A percentile compares a stretch with the other conserved stretches of the same genome.
Conservation (phyloP, 2,797 vertebrate species). For the Thripadectes ignobilis region DNA sequence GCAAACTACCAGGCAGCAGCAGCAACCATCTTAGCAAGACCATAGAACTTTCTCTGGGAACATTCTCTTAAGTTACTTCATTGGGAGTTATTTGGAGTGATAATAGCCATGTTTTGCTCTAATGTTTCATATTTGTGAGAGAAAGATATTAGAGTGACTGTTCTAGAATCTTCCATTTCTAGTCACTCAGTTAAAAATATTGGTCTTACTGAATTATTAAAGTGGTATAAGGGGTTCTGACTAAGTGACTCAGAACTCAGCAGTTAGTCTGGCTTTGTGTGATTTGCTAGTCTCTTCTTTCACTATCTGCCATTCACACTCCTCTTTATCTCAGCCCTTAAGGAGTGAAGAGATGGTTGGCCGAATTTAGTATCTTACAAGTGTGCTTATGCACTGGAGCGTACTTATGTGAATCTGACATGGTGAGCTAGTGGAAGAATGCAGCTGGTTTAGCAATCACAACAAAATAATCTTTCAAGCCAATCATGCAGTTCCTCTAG, state of each 20-base stretch:
- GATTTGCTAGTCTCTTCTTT: not conserved
- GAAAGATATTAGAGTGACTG: not conserved
- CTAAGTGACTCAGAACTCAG: not conserved
- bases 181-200: not conserved
- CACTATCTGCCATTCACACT: not conserved
- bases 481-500: not conserved
- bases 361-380: not conserved
- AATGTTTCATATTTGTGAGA: not conserved
- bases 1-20: not conserved
- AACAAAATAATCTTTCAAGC: conserved; percentile 48
- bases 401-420: conserved; percentile 18
- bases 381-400: conserved; percentile 2
- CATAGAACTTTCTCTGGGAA: not conserved
- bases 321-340: not conserved
- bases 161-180: not conserved
- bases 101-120: not conserved
- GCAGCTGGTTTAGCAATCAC: conserved; percentile 27
- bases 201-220: not conserved
- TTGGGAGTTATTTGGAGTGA: not conserved
- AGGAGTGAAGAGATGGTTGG: not conserved
- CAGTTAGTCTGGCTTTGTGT: not conserved
- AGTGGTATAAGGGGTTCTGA: not conserved
- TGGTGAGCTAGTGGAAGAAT: conserved; percentile 16
- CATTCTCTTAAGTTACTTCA: not conserved
- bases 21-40: not conserved